These are phyloP conservation scores for Dermatemys mawii DNA, from an alignment of 2,113 vertebrate species.

Conservation along the genomic window DNA sequence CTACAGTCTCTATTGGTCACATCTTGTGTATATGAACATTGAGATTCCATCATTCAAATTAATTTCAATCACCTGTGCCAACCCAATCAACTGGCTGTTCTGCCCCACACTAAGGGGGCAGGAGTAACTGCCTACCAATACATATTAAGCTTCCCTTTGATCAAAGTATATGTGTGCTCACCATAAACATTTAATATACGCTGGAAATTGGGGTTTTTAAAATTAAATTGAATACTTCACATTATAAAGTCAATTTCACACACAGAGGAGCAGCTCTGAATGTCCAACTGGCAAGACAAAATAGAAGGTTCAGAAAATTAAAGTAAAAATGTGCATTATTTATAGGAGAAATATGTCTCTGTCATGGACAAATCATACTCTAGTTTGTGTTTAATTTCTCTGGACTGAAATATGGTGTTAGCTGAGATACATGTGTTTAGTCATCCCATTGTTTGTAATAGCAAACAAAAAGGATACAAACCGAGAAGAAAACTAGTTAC, in stretches of 20 bases:
- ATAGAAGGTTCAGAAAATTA: background rate
- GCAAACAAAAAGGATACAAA: background rate
- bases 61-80: background rate
- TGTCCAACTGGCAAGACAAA: background rate
- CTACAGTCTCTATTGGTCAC: background rate
- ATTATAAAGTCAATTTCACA: background rate
- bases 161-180: background rate
- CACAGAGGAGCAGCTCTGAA: background rate
- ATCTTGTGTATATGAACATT: background rate
- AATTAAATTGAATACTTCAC: background rate
- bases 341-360: background rate
- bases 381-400: background rate
- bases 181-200: background rate
- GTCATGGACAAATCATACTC: background rate
- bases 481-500: background rate
- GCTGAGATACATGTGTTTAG: background rate
- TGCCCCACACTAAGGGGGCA: background rate
- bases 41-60: background rate
- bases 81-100: background rate
- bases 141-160: background rate
- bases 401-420: background rate
- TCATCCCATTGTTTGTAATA: background rate
- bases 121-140: background rate
- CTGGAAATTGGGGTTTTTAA: background rate
- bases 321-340: background rate